A percentile compares a stretch with the other conserved stretches of the same genome.
Conservation (phyloP, 1,140 invertebrate genomes). For the silkworm (Bombyx mori) region DNA sequence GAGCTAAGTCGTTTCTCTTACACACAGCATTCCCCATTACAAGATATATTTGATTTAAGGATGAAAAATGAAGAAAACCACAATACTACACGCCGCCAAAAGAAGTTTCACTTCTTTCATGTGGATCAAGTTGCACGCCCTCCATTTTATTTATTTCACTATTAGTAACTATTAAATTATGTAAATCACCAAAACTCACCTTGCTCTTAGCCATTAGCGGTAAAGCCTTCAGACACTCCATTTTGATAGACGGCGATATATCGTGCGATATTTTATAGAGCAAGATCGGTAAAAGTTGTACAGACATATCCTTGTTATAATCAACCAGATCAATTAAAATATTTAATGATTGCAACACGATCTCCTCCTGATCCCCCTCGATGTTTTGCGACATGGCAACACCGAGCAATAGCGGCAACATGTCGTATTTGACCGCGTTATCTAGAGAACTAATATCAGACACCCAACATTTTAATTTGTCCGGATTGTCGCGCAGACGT, state of each 20-base stretch:
- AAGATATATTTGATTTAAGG: too few relatives aligned
- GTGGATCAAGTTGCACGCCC: too few relatives aligned
- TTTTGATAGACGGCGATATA: conserved; percentile 28
- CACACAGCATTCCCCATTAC: too few relatives aligned
- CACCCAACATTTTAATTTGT: conserved; percentile 44
- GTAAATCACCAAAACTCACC: conserved; percentile 18
- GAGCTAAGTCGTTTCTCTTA: too few relatives aligned
- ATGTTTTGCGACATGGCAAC: conserved; percentile 30
- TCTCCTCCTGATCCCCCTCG: conserved; percentile 26
- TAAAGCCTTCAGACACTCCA: conserved; percentile 48
- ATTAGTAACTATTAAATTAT: too few relatives aligned
- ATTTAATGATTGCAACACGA: conserved; percentile 30
- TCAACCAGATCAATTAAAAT: conserved; percentile 30
- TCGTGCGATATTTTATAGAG: conserved; percentile 48
- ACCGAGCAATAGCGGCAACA: conserved; percentile 43
- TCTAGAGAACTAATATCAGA: conserved; percentile 24
- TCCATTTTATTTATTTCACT: too few relatives aligned
- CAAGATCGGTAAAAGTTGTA: conserved; percentile 43
- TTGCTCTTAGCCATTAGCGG: conserved; percentile 54
- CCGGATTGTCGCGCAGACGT: conserved; percentile 34
- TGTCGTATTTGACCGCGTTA: conserved; percentile 31
- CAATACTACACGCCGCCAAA: too few relatives aligned
- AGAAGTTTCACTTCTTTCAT: too few relatives aligned
- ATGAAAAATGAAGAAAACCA: too few relatives aligned
- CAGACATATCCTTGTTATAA: conserved; percentile 43